Evolutionary conservation across 2,797 vertebrate species (phyloP).

Genomic region (Pipistrellus pygmaeus): DNA sequence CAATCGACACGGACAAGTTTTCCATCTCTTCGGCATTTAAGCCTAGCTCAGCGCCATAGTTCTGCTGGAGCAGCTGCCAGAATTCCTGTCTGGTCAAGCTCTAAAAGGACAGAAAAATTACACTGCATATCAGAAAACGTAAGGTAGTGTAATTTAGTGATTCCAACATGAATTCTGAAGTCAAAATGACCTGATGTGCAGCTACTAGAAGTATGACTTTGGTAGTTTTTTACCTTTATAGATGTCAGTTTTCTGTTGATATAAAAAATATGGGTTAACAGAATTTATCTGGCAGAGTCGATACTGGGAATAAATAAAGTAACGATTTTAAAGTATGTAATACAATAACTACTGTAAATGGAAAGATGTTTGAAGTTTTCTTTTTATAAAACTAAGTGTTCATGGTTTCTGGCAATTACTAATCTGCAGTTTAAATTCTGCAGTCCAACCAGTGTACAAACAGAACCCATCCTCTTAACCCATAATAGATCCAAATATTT

Average conservation of each 20-base stretch:
- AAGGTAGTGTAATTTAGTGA: not conserved
- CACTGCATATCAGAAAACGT: not conserved
- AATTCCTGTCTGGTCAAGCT: conserved; percentile 91
- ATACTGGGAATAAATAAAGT: conserved; percentile 9
- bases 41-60: conserved; percentile 96
- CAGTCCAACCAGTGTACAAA: conserved; percentile 10
- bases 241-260: not conserved
- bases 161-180: conserved; percentile 35
- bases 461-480: conserved; percentile 1
- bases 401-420: conserved; percentile 32
- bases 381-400: conserved; percentile 48
- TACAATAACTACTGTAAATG: not conserved
- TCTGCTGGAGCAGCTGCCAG: conserved; percentile 95
- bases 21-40: conserved; percentile 97
- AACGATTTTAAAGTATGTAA: not conserved
- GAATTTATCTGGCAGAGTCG: not conserved
- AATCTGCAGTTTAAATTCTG: conserved; percentile 26
- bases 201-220: not conserved
- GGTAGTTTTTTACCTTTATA: not conserved
- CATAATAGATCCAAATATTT: conserved; percentile 18
- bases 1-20: conserved; percentile 88
- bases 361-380: conserved; percentile 32
- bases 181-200: not conserved
- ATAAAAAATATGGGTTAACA: conserved; percentile 34
- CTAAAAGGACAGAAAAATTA: conserved; percentile 83